Evolutionary conservation across 2,113 vertebrate genomes (phyloP).

Genomic region (Corvus moneduloides): DNA sequence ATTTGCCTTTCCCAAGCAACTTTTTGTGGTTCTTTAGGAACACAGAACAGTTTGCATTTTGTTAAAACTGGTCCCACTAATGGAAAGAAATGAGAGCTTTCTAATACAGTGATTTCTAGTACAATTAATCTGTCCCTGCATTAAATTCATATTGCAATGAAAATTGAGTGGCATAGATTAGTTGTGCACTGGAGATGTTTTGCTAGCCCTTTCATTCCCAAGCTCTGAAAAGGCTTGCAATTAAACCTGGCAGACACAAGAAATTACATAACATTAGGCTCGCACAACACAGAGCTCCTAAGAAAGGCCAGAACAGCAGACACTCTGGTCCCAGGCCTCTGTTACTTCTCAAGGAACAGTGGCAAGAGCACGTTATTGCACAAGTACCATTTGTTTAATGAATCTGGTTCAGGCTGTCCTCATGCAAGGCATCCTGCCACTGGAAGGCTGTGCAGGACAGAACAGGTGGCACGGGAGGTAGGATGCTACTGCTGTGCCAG

Average conservation of each 20-base stretch:
- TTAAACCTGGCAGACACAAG: background rate
- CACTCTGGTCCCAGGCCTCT: background rate
- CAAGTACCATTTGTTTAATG: background rate
- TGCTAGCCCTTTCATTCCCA: background rate
- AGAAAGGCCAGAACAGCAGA: background rate
- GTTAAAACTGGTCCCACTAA: background rate
- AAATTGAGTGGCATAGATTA: background rate
- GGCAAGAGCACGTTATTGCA: fast-evolving
- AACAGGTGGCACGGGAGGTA: background rate
- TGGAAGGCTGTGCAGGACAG: background rate
- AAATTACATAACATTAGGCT: background rate
- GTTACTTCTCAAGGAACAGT: background rate
- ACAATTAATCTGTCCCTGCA: background rate
- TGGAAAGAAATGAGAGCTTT: background rate
- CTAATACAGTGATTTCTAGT: background rate
- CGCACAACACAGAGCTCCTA: background rate
- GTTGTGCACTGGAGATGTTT: background rate
- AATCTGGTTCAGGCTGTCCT: background rate
- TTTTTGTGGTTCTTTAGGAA: background rate
- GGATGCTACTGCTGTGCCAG: background rate
- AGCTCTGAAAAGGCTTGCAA: background rate
- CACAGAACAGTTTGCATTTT: background rate
- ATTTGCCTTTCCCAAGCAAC: background rate
- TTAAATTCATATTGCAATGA: background rate
- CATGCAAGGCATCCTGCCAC: fast-evolving